A percentile compares a stretch with the other conserved stretches of the same genome.
phyloP scores from a whole-genome alignment of 2,888 invertebrate genomes.

The Polymixis lichenea region DNA sequence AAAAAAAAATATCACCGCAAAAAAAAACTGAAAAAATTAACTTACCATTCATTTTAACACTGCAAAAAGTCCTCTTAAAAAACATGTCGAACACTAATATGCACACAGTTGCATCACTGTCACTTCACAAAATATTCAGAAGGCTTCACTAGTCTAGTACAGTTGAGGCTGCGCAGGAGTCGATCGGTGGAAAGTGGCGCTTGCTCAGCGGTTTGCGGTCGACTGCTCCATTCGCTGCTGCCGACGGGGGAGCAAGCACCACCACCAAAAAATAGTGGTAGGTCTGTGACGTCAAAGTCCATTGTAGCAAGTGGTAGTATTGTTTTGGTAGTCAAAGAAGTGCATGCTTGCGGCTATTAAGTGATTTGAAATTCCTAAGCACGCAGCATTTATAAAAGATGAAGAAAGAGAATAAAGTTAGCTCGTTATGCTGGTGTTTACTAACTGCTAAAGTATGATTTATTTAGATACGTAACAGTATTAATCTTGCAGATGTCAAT shows the following conservation, averaged over 20 bases:
- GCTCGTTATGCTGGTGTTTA: background rate
- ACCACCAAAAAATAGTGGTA: slow-evolving; percentile 66
- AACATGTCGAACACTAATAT: slow-evolving; percentile 76
- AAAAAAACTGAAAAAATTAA: slow-evolving; percentile 20
- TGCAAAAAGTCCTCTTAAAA: slow-evolving; percentile 78
- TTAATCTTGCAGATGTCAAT: background rate
- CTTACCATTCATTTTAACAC: slow-evolving; percentile 86
- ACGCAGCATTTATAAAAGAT: background rate
- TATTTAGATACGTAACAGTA: background rate
- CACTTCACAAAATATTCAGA: slow-evolving; percentile 78
- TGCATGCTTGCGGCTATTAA: background rate
- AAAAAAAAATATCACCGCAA: background rate
- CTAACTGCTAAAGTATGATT: background rate
- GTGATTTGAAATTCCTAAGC: background rate
- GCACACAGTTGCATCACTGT: slow-evolving; percentile 84
- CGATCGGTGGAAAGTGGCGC: slow-evolving; percentile 70
- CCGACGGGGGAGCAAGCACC: slow-evolving; percentile 51
- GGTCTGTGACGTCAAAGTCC: slow-evolving; percentile 52
- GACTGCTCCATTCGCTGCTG: slow-evolving; percentile 67
- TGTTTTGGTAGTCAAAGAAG: slow-evolving; percentile 13
- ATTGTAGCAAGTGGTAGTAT: slow-evolving; percentile 5
- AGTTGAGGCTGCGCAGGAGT: slow-evolving; percentile 67
- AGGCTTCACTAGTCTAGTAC: slow-evolving; percentile 55
- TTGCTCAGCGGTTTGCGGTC: slow-evolving; percentile 71
- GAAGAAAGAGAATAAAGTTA: background rate